Percentiles rank a stretch among this genome's conserved stretches.
These are phyloP conservation scores for Gnatocerus cornutus DNA, from an alignment of 2,888 invertebrate species.

Conservation along the genomic window DNA sequence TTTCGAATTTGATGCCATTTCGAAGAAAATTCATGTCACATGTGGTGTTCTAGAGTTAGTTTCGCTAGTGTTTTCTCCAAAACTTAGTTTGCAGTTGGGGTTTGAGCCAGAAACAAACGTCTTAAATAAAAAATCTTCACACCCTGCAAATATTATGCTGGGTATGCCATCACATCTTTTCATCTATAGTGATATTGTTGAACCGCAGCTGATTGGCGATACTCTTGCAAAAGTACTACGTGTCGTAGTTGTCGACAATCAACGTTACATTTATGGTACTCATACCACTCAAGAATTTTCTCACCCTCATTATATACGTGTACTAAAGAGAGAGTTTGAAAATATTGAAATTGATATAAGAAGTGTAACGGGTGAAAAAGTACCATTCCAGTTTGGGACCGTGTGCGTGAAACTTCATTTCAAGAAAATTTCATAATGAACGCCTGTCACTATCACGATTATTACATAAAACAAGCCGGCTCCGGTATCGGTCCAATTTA, in stretches of 20 bases:
- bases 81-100: constrained; percentile 15
- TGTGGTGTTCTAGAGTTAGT: not conserved
- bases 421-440: constrained; percentile 28
- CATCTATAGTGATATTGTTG: constrained; percentile 52
- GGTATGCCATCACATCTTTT: constrained; percentile 54
- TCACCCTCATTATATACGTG: no score
- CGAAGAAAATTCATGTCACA: constrained; percentile 1
- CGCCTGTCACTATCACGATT: constrained; percentile 40
- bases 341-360: no score
- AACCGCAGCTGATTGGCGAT: constrained; percentile 58
- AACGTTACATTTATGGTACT: constrained; percentile 48
- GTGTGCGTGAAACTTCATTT: constrained; percentile 44
- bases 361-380: no score
- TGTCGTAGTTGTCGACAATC: constrained; percentile 53
- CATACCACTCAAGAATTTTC: constrained; percentile 38
- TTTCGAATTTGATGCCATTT: not conserved
- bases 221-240: constrained; percentile 54
- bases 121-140: constrained; percentile 32
- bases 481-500: constrained; percentile 14
- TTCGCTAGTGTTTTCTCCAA: constrained; percentile 6
- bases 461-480: constrained; percentile 26
- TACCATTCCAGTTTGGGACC: constrained; percentile 51
- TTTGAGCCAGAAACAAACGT: constrained; percentile 25
- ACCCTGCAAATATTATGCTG: constrained; percentile 34
- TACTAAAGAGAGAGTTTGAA: no score